phyloP scores from a whole-genome alignment of 2,888 invertebrate genomes.

The Onthophagus sagittarius region DNA sequence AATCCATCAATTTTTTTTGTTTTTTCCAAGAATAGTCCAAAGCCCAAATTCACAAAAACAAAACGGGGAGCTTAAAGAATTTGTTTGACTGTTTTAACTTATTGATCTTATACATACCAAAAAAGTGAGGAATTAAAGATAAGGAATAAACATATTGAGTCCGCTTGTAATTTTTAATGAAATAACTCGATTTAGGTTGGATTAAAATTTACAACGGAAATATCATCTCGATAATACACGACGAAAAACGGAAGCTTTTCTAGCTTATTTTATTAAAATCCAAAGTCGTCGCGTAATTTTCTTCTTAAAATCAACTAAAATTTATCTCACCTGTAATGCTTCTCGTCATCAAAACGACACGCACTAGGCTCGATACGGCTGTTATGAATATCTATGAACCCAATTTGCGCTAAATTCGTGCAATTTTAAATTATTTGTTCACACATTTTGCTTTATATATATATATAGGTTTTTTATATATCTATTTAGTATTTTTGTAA shows the following conservation, averaged over 20 bases:
- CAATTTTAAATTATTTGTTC: slow-evolving; percentile 26
- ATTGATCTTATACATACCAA: slow-evolving; percentile 33
- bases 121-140: background rate
- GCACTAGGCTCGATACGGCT: slow-evolving; percentile 29
- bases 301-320: slow-evolving; percentile 29
- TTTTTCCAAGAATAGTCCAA: slow-evolving; percentile 13
- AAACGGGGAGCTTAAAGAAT: slow-evolving; percentile 26
- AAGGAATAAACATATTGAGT: background rate
- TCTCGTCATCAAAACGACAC: slow-evolving; percentile 29
- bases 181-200: too few relatives aligned
- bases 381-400: slow-evolving; percentile 27
- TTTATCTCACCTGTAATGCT: slow-evolving; percentile 33
- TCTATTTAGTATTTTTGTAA: slow-evolving; percentile 36
- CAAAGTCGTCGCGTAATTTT: slow-evolving; percentile 11
- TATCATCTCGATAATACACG: background rate
- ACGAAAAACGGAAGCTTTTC: slow-evolving; percentile 17
- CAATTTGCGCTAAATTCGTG: slow-evolving; percentile 33
- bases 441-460: slow-evolving; percentile 29
- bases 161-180: too few relatives aligned
- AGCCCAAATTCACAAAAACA: slow-evolving; percentile 30
- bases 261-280: slow-evolving; percentile 11
- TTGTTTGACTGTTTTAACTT: slow-evolving; percentile 4
- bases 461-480: slow-evolving; percentile 27
- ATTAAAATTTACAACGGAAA: too few relatives aligned
- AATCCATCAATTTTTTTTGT: background rate